A percentile compares a stretch with the other conserved stretches of the same genome.
Evolutionary conservation across 2,888 invertebrate genomes (phyloP).

Genomic region (Pecten maximus): DNA sequence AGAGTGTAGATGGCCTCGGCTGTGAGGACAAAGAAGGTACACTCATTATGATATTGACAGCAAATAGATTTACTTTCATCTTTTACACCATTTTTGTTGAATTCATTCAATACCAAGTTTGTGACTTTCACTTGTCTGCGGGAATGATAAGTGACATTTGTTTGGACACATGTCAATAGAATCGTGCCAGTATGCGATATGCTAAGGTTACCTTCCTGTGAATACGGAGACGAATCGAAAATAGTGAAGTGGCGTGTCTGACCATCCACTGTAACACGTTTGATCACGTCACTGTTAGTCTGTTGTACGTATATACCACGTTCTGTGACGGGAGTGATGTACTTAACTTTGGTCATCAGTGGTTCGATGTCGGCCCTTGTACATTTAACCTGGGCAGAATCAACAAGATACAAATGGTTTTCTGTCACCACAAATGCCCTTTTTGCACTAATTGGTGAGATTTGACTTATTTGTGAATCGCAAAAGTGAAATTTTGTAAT

Average conservation of each 20-base stretch:
- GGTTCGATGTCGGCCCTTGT: background rate
- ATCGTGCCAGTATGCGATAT: background rate
- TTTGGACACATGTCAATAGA: background rate
- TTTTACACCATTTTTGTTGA: background rate
- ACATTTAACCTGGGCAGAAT: background rate
- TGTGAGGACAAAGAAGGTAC: background rate
- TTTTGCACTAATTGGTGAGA: background rate
- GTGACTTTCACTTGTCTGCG: background rate
- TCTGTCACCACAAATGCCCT: background rate
- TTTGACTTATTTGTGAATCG: background rate
- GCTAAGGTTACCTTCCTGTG: background rate
- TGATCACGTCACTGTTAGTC: background rate
- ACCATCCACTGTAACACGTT: background rate
- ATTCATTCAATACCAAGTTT: background rate
- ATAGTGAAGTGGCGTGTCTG: background rate
- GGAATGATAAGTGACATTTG: too few relatives aligned
- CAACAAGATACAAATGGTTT: background rate
- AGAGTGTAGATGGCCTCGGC: background rate
- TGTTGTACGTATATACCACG: background rate
- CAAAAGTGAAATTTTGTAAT: background rate
- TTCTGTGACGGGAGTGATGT: background rate
- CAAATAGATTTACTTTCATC: background rate
- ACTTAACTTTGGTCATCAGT: background rate
- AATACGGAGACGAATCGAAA: background rate
- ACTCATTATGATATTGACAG: background rate